Evolutionary conservation across 2,888 invertebrate genomes (phyloP), one percentile per base, ranked within the genome.

Genomic region (Cistogaster globosa): DNA sequence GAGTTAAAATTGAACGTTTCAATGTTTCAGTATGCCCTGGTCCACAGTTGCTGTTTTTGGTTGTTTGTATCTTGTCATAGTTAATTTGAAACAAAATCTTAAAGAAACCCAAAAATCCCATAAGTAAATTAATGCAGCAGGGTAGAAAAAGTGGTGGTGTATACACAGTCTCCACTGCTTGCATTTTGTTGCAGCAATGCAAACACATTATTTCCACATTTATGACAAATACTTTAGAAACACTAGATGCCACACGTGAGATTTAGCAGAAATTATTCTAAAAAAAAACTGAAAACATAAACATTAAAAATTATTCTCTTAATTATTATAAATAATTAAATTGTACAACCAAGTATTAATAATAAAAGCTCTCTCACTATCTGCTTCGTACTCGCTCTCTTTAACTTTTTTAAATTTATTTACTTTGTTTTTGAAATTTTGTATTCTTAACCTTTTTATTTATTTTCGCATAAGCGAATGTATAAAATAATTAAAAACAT

Each of bases 1-100:
- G 72, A 72, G 65, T 78, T 67, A 45, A 42, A 45, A 72, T 65
- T 22, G 53, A 76, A 76, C 51, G 69, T 65, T 75, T 58, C 38
- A 72, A 16, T 58, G 2, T 42, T 32, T 32, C 32, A 32, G 6
- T 11, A 51, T 77, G 78, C 65, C 58, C 74, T 67, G 51, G 32
- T 58, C 53, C 53, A 68, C 60, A 68, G 36, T 63, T 18, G 45
- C 32, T 45, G 68, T 60, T 68, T 53, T 42, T 65, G 7, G 16
- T 68, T 60, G 58, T 51, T 5, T 38, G 65, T 32, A 58, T 51
- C 38, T 36, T 69, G 69, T 63, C 69, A 65, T 65, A 65, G 76
- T 53, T 76, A 65, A 72, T 72, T 82, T 65, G 53, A 20, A 20
- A 32, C 38, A 45, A 38, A 53, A 69, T 71, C 53, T 63, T 57